These are phyloP conservation scores for Melanargia galathea DNA, from an alignment of 2,888 invertebrate species.

Conservation along the genomic window DNA sequence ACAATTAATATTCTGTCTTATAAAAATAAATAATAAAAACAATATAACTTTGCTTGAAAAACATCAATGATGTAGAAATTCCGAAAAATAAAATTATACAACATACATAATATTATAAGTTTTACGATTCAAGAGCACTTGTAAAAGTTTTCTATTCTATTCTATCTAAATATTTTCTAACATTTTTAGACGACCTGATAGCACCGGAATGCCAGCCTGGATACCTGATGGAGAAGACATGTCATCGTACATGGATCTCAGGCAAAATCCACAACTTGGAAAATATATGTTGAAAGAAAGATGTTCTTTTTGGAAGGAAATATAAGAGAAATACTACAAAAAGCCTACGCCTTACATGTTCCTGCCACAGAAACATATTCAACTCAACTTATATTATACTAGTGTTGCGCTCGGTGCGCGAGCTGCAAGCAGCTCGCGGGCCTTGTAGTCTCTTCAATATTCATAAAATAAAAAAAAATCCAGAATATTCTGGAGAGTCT, in stretches of 20 bases:
- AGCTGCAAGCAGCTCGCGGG: too few species aligned
- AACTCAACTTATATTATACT: neutral
- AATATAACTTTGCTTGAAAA: too few species aligned
- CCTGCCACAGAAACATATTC: neutral
- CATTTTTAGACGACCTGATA: conserved; percentile 51
- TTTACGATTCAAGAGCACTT: too few species aligned
- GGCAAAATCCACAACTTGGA: conserved; percentile 43
- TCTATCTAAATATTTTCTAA: neutral
- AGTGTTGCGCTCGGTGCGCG: too few species aligned
- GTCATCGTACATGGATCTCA: conserved; percentile 52
- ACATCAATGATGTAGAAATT: too few species aligned
- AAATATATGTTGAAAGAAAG: conserved; percentile 45
- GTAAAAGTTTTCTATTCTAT: too few species aligned
- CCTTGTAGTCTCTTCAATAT: too few species aligned
- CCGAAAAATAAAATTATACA: too few species aligned
- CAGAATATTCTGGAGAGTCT: too few species aligned
- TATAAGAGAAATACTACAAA: conserved; percentile 53
- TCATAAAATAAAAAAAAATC: too few species aligned
- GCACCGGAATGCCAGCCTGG: conserved; percentile 45
- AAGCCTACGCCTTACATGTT: conserved; percentile 46
- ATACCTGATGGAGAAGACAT: conserved; percentile 43
- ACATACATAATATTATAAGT: too few species aligned
- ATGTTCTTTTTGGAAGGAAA: conserved; percentile 51
- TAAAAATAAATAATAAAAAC: too few species aligned
- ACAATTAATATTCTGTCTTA: neutral